Evolutionary conservation across 1,140 invertebrate genomes (phyloP).

Genomic region (Platorchestia sp.): DNA sequence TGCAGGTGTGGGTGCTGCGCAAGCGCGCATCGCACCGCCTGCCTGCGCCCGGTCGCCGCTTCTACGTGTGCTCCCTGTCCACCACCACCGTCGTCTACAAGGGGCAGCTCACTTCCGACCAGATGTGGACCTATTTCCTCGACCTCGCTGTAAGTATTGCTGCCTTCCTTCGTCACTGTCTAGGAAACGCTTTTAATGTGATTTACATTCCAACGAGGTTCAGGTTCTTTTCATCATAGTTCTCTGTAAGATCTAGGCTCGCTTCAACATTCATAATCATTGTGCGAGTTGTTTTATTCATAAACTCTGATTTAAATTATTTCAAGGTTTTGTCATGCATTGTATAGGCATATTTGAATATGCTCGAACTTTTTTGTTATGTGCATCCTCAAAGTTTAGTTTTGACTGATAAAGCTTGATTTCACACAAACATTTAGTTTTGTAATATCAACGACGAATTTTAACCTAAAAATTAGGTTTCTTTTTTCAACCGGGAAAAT

Average conservation of each 20-base stretch:
- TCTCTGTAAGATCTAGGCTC: background rate
- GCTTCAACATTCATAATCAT: background rate
- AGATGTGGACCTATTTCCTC: slow-evolving; percentile 89
- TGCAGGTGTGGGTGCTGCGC: slow-evolving; percentile 89
- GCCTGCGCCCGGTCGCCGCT: slow-evolving; percentile 84
- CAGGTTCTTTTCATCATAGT: background rate
- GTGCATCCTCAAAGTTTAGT: too few relatives aligned
- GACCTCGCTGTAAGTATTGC: slow-evolving; percentile 76
- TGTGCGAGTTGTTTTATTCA: background rate
- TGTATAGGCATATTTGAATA: too few relatives aligned
- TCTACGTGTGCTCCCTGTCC: slow-evolving; percentile 97
- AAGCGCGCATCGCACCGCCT: slow-evolving; percentile 94
- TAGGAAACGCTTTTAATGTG: background rate
- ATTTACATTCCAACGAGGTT: background rate
- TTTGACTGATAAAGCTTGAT: too few relatives aligned
- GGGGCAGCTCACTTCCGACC: slow-evolving; percentile 95
- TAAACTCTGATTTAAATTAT: too few relatives aligned
- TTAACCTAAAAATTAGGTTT: too few relatives aligned
- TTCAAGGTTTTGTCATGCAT: too few relatives aligned
- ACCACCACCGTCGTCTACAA: slow-evolving; percentile 95
- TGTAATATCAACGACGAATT: too few relatives aligned
- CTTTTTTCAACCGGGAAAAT: too few relatives aligned
- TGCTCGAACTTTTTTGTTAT: too few relatives aligned
- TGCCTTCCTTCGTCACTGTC: background rate
- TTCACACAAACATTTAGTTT: too few relatives aligned